A percentile compares a stretch with the other conserved stretches of the same genome.
phyloP scores from a whole-genome alignment of 2,888 invertebrate species.

The Encarsia formosa region DNA sequence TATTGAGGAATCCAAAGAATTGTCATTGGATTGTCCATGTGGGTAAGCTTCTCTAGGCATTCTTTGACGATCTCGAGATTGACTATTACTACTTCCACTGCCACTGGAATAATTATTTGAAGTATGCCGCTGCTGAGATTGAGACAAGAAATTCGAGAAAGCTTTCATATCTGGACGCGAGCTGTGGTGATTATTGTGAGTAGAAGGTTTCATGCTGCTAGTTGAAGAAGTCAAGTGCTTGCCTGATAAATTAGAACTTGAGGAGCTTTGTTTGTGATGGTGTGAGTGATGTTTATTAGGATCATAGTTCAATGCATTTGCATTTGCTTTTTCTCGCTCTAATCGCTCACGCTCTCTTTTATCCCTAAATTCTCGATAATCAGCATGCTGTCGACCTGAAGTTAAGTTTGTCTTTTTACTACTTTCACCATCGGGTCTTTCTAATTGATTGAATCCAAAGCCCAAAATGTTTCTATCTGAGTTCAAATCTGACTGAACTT shows the following conservation, averaged over 20 bases:
- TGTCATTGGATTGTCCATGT: slow-evolving; percentile 22
- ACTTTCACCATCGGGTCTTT: slow-evolving; percentile 39
- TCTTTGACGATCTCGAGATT: slow-evolving; percentile 34
- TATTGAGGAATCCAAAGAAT: slow-evolving; percentile 11
- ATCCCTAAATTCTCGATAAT: slow-evolving; percentile 59
- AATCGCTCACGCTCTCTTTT: slow-evolving; percentile 61
- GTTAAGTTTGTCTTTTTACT: slow-evolving; percentile 36
- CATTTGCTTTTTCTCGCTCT: slow-evolving; percentile 53
- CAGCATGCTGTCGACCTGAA: slow-evolving; percentile 51
- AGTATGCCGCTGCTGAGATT: slow-evolving; percentile 27
- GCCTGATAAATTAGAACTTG: slow-evolving; percentile 33
- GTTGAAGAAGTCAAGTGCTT: slow-evolving; percentile 16
- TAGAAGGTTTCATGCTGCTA: slow-evolving; percentile 35
- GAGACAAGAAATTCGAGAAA: slow-evolving; percentile 11
- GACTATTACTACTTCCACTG: slow-evolving; percentile 16
- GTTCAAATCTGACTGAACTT: slow-evolving; percentile 41
- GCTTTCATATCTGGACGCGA: slow-evolving; percentile 37
- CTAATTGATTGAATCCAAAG: slow-evolving; percentile 40
- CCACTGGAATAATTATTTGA: slow-evolving; percentile 11
- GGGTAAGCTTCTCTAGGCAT: slow-evolving; percentile 36
- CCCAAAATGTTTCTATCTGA: slow-evolving; percentile 32
- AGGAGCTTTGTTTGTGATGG: slow-evolving; percentile 36
- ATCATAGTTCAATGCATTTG: slow-evolving; percentile 21
- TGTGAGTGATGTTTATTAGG: slow-evolving; percentile 42
- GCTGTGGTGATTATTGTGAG: slow-evolving; percentile 42